Conservation (phyloP, 2,797 vertebrate species). For the Molossus alvarezi region DNA sequence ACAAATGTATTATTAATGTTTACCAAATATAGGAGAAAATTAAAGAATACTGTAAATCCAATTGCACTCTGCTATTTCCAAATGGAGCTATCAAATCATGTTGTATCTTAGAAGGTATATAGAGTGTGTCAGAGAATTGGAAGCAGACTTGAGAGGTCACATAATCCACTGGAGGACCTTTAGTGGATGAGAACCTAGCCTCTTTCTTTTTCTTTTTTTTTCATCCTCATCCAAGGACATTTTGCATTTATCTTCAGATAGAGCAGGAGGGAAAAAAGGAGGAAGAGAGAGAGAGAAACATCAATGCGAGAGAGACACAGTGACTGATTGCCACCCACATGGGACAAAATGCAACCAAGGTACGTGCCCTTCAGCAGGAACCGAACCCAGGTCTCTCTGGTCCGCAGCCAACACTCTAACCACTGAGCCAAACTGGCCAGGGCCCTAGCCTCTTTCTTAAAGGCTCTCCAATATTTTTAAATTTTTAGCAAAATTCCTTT, state of each 20-base stretch:
- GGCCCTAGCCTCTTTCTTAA: not conserved
- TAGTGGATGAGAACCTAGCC: not conserved
- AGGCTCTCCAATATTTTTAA: not conserved
- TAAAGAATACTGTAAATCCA: conserved; percentile 11
- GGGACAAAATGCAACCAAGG: no score
- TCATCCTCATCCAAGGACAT: no score
- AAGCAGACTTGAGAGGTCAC: not conserved
- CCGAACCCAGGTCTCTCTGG: no score
- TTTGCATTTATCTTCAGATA: no score
- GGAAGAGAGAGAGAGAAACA: no score
- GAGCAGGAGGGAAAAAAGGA: no score
- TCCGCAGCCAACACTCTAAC: no score
- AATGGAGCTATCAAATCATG: not conserved
- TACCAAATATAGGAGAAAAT: conserved; percentile 59
- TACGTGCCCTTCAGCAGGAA: no score
- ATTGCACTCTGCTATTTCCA: not conserved
- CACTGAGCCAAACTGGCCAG: no score
- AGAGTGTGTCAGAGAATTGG: not conserved
- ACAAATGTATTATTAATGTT: conserved; percentile 8
- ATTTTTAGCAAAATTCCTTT: conserved; percentile 8
- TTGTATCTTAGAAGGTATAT: not conserved
- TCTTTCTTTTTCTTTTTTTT: not conserved
- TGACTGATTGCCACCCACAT: no score
- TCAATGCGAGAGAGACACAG: no score
- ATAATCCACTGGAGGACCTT: not conserved